Evolutionary conservation across 2,113 vertebrate species (phyloP), one percentile per base, ranked within the genome.

Genomic region (Ancistrus triradiatus): DNA sequence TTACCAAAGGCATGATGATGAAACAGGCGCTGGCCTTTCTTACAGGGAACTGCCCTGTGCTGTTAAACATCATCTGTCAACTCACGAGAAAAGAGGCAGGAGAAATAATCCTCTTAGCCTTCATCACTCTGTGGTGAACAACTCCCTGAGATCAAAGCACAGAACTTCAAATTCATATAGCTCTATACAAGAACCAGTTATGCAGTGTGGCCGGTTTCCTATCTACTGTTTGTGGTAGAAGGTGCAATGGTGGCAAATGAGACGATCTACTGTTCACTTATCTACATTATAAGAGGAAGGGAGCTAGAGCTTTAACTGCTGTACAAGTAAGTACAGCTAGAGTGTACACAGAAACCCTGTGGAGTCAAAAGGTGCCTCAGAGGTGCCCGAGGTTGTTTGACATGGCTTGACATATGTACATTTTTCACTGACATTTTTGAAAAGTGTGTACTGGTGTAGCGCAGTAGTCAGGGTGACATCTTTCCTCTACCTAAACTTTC

Each of bases 101-200:
- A 77, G 82, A 80, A 78, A 78, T 87, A 88, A 88, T 87, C 88
- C 86, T 83, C 80, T 82, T 66, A 79, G 80, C 77, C 83, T 87
- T 83, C 51, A 86, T 87, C 85, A 85, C 81, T 75, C 81, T 74
- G 80, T 75, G 78, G 77, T 15, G 27, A 66, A 50, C 82, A 80
- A 83, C 82, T 83, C 81, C 83, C 83, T 79, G 81, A 87, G 86
- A 87, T 87, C 85, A 87, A 76, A 83, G 80, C 58, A 69, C 72
- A 81, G 81, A 81, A 85, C 83, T 85, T 83, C 71, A 80, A 72
- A 82, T 85, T 84, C 84, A n/a, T n/a, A n/a, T n/a, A n/a, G n/a
- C n/a, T n/a, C n/a, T n/a, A n/a, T 85, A 86, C 84, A 83, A 85
- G 81, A 85, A 78, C 82, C 86, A 86, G 88, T 88, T 88, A 88